Percentiles rank a stretch among this genome's conserved stretches.
Conservation (phyloP, 2,113 vertebrate genomes). For the Ceyx margarethae region DNA sequence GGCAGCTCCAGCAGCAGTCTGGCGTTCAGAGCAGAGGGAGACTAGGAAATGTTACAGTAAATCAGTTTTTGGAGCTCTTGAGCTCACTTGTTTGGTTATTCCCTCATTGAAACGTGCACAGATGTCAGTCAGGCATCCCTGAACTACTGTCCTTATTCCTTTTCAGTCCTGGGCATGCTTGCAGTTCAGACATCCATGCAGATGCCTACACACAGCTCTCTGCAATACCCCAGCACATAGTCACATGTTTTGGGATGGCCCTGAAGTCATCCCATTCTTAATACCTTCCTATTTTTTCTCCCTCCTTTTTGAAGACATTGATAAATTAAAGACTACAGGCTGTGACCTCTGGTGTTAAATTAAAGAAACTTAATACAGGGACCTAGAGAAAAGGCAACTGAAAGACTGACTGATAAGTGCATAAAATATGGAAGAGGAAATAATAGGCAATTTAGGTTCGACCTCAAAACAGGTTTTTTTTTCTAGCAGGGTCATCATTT, state of each 20-base stretch:
- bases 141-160: neutral
- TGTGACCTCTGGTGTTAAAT: conserved; percentile 42
- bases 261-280: neutral
- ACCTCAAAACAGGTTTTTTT: neutral
- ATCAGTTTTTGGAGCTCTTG: neutral
- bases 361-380: conserved; percentile 41
- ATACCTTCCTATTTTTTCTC: neutral
- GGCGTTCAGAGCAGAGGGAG: conserved; percentile 1
- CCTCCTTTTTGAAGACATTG: conserved; percentile 24
- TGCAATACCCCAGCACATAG: neutral
- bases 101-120: neutral
- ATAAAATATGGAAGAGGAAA: conserved; percentile 34
- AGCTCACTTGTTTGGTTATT: conserved; percentile 17
- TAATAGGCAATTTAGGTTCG: conserved; percentile 40
- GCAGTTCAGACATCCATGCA: neutral
- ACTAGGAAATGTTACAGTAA: neutral
- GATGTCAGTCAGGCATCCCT: neutral
- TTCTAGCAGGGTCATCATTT: conserved; percentile 13
- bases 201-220: neutral
- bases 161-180: neutral
- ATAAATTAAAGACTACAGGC: conserved; percentile 36
- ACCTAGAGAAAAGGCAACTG: conserved; percentile 18
- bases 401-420: conserved; percentile 15
- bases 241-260: neutral
- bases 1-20: conserved; percentile 37